phyloP scores from a whole-genome alignment of 2,888 invertebrate genomes.

The Cryptus armator region DNA sequence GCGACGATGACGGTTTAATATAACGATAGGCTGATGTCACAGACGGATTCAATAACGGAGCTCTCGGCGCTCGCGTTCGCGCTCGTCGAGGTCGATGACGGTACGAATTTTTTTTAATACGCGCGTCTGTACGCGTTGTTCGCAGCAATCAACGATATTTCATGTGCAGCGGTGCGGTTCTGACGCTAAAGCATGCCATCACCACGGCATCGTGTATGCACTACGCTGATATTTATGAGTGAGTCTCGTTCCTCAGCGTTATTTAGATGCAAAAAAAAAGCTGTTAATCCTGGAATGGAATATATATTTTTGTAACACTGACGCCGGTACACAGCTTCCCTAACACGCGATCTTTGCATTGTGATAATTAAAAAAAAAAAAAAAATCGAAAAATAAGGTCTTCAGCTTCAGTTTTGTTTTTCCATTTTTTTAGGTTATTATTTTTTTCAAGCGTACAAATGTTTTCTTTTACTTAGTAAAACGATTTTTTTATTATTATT shows the following conservation, averaged over 20 bases:
- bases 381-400: no score
- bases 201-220: conserved; percentile 75
- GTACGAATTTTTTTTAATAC: background rate
- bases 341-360: no score
- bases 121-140: no score
- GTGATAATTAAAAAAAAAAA: no score
- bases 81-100: background rate
- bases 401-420: no score
- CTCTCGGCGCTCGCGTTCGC: background rate
- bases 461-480: no score
- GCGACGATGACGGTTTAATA: background rate
- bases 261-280: background rate
- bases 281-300: no score
- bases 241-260: conserved; percentile 52
- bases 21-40: conserved; percentile 3
- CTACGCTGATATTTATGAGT: conserved; percentile 73
- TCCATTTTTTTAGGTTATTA: no score
- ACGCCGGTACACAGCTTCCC: no score
- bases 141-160: conserved; percentile 73
- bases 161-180: conserved; percentile 75
- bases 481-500: no score
- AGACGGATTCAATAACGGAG: background rate
- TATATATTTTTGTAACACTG: no score
- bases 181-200: conserved; percentile 70
- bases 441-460: no score